These are phyloP conservation scores for Cotesia glomerata DNA, from an alignment of 1,140 invertebrate species.

Conservation along the genomic window DNA sequence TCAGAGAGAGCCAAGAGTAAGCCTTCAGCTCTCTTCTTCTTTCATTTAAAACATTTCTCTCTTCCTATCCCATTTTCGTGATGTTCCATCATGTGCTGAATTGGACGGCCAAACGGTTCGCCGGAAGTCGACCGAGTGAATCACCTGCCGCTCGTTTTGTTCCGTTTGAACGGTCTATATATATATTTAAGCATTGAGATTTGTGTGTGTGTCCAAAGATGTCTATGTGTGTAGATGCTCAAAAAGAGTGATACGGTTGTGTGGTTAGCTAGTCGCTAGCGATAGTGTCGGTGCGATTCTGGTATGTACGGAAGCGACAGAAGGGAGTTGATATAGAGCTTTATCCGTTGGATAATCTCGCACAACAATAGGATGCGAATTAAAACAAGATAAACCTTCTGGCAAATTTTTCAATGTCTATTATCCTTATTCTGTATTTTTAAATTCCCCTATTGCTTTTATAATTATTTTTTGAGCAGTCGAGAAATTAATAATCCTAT, in stretches of 20 bases:
- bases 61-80: background rate
- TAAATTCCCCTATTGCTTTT: background rate
- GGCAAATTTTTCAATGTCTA: background rate
- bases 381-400: background rate
- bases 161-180: background rate
- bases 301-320: background rate
- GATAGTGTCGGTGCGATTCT: too few relatives aligned
- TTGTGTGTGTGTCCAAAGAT: too few relatives aligned
- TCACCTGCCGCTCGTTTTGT: constrained; percentile 30
- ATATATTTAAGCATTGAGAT: too few relatives aligned
- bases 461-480: constrained; percentile 2
- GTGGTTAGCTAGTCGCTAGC: background rate
- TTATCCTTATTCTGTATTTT: too few relatives aligned
- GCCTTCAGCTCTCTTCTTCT: too few relatives aligned
- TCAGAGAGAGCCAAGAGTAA: too few relatives aligned
- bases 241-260: background rate
- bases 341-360: background rate
- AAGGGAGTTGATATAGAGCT: background rate
- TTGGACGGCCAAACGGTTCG: constrained; percentile 35
- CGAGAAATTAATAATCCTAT: constrained; percentile 25
- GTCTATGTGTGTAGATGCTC: background rate
- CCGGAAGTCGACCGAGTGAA: constrained; percentile 34
- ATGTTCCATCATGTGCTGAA: constrained; percentile 18
- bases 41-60: background rate
- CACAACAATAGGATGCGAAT: constrained; percentile 7